Percentiles rank a stretch among this genome's conserved stretches.
Evolutionary conservation across 2,888 invertebrate species (phyloP).

Genomic region (Xylophagus ater): DNA sequence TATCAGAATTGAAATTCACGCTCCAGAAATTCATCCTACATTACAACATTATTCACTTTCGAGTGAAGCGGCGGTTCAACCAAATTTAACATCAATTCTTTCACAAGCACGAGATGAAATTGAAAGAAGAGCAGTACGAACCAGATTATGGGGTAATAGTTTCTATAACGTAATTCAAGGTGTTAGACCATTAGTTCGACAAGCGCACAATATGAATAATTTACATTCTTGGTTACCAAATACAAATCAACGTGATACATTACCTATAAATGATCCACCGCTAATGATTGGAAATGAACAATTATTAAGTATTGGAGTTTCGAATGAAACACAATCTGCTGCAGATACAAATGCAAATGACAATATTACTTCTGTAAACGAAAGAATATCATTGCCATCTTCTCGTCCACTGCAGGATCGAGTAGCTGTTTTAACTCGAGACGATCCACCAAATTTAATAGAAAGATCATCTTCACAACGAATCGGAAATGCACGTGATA

Average conservation of each 20-base stretch:
- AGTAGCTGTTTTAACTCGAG: slow-evolving; percentile 10
- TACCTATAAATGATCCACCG: too few relatives aligned
- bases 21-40: background rate
- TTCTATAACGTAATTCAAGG: slow-evolving; percentile 13
- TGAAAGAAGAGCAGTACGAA: slow-evolving; percentile 4
- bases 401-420: slow-evolving; percentile 7
- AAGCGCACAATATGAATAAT: slow-evolving; percentile 10
- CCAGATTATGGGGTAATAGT: slow-evolving; percentile 12
- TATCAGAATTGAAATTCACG: slow-evolving; percentile 12
- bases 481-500: background rate
- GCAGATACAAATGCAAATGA: too few relatives aligned
- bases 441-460: slow-evolving; percentile 13
- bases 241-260: too few relatives aligned
- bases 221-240: background rate
- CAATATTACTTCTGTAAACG: background rate
- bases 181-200: slow-evolving; percentile 10
- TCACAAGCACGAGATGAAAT: slow-evolving; percentile 12
- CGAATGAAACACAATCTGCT: too few relatives aligned
- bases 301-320: too few relatives aligned
- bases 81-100: slow-evolving; percentile 12
- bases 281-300: background rate
- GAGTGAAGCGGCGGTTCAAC: slow-evolving; percentile 4
- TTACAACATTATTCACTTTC: background rate
- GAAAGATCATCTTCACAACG: background rate
- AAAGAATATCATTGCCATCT: background rate